A percentile compares a stretch with the other conserved stretches of the same genome.
These are phyloP conservation scores for Trichopoda pennipes DNA, from an alignment of 2,888 invertebrate genomes.

Conservation along the genomic window DNA sequence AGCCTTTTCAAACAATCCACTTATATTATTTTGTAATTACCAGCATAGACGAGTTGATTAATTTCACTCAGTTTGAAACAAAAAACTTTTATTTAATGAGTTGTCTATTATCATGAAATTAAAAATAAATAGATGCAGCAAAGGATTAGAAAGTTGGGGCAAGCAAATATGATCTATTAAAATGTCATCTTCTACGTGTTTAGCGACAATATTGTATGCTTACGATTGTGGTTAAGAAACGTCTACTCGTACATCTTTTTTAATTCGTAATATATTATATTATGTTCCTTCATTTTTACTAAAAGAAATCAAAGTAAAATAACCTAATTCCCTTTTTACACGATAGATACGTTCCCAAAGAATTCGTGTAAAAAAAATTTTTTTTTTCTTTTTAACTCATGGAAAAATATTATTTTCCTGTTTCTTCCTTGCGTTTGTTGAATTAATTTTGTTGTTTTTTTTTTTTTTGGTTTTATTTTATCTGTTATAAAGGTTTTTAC, in stretches of 20 bases:
- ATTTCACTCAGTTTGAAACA: not conserved
- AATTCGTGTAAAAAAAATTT: no score
- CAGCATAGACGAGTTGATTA: constrained; percentile 5
- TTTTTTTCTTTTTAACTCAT: no score
- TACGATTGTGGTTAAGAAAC: not conserved
- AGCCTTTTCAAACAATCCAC: constrained; percentile 29
- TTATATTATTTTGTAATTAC: not conserved
- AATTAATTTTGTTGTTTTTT: not conserved
- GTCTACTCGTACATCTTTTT: not conserved
- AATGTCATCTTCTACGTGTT: constrained; percentile 37
- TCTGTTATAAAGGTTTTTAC: constrained; percentile 9
- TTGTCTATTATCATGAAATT: constrained; percentile 54
- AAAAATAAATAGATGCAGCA: constrained; percentile 17
- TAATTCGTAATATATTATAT: no score
- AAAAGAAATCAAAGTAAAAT: no score
- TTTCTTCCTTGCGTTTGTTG: no score
- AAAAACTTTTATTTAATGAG: constrained; percentile 42
- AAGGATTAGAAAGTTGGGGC: not conserved
- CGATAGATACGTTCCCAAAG: no score
- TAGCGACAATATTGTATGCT: constrained; percentile 27
- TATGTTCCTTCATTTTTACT: no score
- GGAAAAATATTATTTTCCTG: no score
- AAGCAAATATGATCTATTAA: constrained; percentile 52
- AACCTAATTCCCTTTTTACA: no score
- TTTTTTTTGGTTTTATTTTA: constrained; percentile 41